Evolutionary conservation across 1,140 invertebrate genomes (phyloP), one percentile per base, ranked within the genome.

Genomic region (Neotoxoptera formosana): DNA sequence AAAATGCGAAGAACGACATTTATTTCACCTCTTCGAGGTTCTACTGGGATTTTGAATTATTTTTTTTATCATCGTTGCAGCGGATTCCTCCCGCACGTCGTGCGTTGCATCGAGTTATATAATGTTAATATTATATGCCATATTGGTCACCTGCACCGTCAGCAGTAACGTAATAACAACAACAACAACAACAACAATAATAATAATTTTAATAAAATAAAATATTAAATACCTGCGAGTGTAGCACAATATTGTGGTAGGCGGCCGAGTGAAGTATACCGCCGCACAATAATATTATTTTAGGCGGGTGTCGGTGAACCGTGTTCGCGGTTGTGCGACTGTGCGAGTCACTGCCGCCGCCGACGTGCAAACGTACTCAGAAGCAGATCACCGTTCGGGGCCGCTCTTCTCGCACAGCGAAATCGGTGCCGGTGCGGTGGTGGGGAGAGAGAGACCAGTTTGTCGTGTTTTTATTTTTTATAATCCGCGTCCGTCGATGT

Each of bases 341-440:
- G 86, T 30, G 47, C n/a, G 23, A 47, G 47, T 53, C 88, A 90
- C 88, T 90, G 48, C 34, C 51, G 48, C 21, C 48, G 11, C 34
- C 21, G 41, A 41, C 41, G n/a, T 3, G 86, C 7, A 17, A 34
- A 90, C 48, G 30, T 45, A 90, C 48, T 90, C 88, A 90, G 51
- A 90, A 90, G 51, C 88, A 90, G 88, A 90, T 90, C 88, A 90
- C 48, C 51, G 41, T 25, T 47, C 9, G 11, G n/a, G 14, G 86
- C 30, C 17, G 86, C 36, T 88, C n/a, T 51, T 21, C 60, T 76
- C 30, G n/a, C 41, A 41, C 41, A 41, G 4, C 41, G 41, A 4
- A 2, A 41, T 41, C 41, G 41, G 41, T 41, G 41, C 41, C 41
- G 41, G 41, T 41, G 41, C 4, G 41, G n/a, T 48, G 34, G 86